phyloP scores from a whole-genome alignment of 2,888 invertebrate species.

The Mimas tiliae region DNA sequence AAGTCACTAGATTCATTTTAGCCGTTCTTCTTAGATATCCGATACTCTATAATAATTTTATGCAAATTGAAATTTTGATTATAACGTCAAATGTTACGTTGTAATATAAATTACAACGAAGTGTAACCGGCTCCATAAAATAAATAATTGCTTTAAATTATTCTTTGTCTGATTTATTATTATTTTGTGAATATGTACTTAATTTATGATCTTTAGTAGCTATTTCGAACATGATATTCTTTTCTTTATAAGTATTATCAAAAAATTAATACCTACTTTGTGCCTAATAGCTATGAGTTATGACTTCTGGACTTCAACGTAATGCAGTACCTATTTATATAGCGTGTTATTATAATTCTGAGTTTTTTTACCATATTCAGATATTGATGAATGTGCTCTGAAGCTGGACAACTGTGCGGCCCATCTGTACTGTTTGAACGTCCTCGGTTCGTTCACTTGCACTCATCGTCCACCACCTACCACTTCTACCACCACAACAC shows the following conservation, averaged over 20 bases:
- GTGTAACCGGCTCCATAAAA: neutral
- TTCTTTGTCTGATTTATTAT: too few relatives aligned
- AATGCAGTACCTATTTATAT: too few relatives aligned
- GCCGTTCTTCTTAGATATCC: neutral
- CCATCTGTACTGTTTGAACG: constrained; percentile 92
- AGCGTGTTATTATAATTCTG: too few relatives aligned
- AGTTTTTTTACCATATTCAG: constrained; percentile 59
- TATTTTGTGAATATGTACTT: too few relatives aligned
- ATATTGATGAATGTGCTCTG: constrained; percentile 88
- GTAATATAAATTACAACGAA: neutral
- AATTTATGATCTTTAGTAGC: too few relatives aligned
- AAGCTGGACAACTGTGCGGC: constrained; percentile 74
- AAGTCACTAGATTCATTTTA: constrained; percentile 1
- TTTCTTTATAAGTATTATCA: too few relatives aligned
- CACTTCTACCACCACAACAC: constrained; percentile 43
- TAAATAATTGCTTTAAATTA: neutral
- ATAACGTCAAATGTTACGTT: neutral
- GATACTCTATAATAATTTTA: neutral
- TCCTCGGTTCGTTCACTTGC: constrained; percentile 95
- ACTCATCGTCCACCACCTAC: constrained; percentile 62
- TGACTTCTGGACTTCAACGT: neutral
- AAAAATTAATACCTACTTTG: too few relatives aligned
- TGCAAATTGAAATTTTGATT: neutral
- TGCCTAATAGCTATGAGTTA: neutral
- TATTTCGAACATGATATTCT: too few relatives aligned